Conservation (phyloP, 2,113 vertebrate species). For the Microcebus murinus region DNA sequence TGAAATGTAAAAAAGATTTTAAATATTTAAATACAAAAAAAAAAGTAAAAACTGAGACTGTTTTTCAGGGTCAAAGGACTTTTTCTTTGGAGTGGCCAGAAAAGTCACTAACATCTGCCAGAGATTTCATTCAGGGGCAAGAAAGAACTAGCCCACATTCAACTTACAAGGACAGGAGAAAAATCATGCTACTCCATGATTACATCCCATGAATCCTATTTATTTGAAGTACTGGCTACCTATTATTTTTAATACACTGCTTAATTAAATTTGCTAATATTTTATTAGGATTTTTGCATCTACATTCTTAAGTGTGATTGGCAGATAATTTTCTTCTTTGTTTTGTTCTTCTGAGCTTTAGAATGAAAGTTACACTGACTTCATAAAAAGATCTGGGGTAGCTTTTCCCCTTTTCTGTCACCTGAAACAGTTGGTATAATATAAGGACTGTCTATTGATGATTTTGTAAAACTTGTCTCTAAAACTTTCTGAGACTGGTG, state of each 20-base stretch:
- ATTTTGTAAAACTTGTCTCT: constrained; percentile 1
- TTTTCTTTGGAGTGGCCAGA: not conserved
- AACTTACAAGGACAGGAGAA: not conserved
- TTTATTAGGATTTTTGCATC: not conserved
- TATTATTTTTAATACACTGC: not conserved
- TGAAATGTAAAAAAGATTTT: no score
- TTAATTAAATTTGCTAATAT: not conserved
- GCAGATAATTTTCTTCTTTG: not conserved
- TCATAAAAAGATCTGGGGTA: not conserved
- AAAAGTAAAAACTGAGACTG: not conserved
- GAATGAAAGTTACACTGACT: not conserved
- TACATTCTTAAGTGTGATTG: not conserved
- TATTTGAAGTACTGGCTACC: not conserved
- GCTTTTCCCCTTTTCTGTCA: not conserved
- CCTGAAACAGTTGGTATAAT: not conserved
- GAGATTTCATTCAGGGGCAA: not conserved
- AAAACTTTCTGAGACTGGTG: not conserved
- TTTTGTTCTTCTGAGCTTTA: not conserved
- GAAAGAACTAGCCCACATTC: not conserved
- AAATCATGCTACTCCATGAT: not conserved
- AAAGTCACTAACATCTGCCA: not conserved
- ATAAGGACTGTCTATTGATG: not conserved
- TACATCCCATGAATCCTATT: not conserved
- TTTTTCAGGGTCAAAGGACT: not conserved
- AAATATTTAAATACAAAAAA: no score